phyloP scores from a whole-genome alignment of 2,797 vertebrate genomes.

The Phoeniculus purpureus region DNA sequence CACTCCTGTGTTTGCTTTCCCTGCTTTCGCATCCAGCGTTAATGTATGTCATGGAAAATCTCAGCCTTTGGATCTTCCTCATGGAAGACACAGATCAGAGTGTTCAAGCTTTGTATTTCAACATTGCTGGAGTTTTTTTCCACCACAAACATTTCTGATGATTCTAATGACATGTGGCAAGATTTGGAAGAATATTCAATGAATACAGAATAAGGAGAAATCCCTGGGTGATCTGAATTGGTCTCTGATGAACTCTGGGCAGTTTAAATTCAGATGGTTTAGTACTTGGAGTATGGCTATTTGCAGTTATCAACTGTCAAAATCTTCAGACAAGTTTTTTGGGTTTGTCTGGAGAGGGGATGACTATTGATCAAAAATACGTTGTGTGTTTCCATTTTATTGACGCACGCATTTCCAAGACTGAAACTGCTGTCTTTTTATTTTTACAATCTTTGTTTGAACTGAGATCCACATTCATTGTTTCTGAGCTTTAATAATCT shows the following conservation, averaged over 20 bases:
- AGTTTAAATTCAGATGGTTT: neutral
- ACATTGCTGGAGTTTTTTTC: slow-evolving; percentile 33
- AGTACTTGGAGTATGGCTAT: neutral
- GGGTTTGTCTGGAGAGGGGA: neutral
- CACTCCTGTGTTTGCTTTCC: slow-evolving; percentile 24
- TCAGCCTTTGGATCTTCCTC: slow-evolving; percentile 33
- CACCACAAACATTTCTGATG: slow-evolving; percentile 9
- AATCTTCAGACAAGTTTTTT: neutral
- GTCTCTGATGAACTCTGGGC: neutral
- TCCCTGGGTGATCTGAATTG: neutral
- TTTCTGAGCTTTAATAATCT: slow-evolving; percentile 74
- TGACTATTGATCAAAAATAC: slow-evolving; percentile 9
- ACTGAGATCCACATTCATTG: slow-evolving; percentile 70
- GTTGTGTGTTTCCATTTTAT: neutral
- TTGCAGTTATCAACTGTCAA: neutral
- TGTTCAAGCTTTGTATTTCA: slow-evolving; percentile 24
- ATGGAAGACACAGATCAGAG: slow-evolving; percentile 12
- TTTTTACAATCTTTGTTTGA: slow-evolving; percentile 56
- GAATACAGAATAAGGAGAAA: neutral
- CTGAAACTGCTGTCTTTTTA: slow-evolving; percentile 53
- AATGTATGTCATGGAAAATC: slow-evolving; percentile 59
- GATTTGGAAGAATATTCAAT: neutral
- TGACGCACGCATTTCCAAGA: slow-evolving; percentile 24
- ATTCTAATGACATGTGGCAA: neutral
- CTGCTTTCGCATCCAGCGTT: slow-evolving; percentile 25